These are phyloP conservation scores for Samia ricini DNA, from an alignment of 1,140 invertebrate genomes.

Conservation along the genomic window DNA sequence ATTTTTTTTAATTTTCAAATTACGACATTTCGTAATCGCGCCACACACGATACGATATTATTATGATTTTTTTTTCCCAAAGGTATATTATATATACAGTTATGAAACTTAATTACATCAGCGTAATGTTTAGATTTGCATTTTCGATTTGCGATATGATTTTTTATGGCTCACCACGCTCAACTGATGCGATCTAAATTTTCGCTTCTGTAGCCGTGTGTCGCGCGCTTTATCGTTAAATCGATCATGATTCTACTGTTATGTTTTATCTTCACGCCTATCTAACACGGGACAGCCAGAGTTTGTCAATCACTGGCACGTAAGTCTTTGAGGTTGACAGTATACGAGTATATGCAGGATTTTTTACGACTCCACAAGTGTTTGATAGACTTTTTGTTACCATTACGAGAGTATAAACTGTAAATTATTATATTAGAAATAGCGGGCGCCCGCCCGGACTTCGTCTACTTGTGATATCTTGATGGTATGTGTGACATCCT, in stretches of 20 bases:
- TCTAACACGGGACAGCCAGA: not conserved
- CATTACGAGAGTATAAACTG: not conserved
- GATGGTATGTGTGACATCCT: too few species aligned
- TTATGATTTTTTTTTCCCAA: not conserved
- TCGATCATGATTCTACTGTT: not conserved
- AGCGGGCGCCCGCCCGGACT: too few species aligned
- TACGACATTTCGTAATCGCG: slow-evolving; percentile 35
- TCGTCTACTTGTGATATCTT: too few species aligned
- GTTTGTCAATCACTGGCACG: not conserved
- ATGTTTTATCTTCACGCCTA: not conserved
- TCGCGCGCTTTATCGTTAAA: not conserved
- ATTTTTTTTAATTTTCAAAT: slow-evolving; percentile 35
- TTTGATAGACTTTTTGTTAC: not conserved
- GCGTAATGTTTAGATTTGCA: not conserved
- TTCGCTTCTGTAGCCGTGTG: not conserved
- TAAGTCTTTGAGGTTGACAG: not conserved
- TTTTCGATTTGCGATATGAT: not conserved
- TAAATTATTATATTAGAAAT: not conserved
- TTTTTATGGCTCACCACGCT: not conserved
- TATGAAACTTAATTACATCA: not conserved
- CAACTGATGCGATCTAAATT: not conserved
- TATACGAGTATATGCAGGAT: not conserved
- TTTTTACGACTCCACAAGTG: not conserved
- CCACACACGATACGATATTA: slow-evolving; percentile 23
- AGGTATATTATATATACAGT: not conserved